Percentiles rank a stretch among this genome's conserved stretches.
phyloP scores from a whole-genome alignment of 1,140 invertebrate species.

The Wasmannia auropunctata region DNA sequence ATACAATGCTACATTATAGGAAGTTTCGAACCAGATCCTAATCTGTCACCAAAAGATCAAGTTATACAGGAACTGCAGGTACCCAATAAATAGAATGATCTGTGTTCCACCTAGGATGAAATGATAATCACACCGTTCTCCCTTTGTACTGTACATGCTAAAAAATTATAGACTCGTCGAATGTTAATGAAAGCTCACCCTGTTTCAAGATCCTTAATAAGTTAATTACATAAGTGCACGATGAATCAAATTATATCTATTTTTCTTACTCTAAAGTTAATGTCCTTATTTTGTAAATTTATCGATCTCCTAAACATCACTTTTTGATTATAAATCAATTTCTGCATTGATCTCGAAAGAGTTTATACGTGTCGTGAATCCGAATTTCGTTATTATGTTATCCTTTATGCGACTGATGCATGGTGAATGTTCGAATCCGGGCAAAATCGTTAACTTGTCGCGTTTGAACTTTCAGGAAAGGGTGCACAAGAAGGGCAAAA shows the following conservation, averaged over 20 bases:
- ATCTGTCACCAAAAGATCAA: slow-evolving; percentile 82
- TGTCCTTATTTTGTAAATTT: not conserved
- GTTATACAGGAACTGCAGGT: slow-evolving; percentile 84
- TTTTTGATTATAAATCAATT: not conserved
- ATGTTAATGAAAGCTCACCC: not conserved
- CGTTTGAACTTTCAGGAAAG: slow-evolving; percentile 77
- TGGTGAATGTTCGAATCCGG: not conserved
- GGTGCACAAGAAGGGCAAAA: slow-evolving; percentile 75
- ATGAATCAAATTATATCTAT: slow-evolving; percentile 17
- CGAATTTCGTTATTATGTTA: not conserved
- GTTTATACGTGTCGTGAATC: not conserved
- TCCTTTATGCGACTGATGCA: slow-evolving; percentile 10
- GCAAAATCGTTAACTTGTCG: not conserved
- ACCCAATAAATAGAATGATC: slow-evolving; percentile 66
- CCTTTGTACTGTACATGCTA: not conserved
- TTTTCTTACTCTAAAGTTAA: not conserved
- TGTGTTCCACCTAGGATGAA: slow-evolving; percentile 30
- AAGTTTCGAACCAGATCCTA: slow-evolving; percentile 83
- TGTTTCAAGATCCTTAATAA: not conserved
- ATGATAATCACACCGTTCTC: not conserved
- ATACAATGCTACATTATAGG: slow-evolving; percentile 75
- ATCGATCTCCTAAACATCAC: not conserved
- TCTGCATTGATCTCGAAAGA: not conserved
- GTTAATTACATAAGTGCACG: slow-evolving; percentile 18
- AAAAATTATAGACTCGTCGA: not conserved